These are phyloP conservation scores for Spea bombifrons DNA, from an alignment of 2,113 vertebrate genomes.

Conservation along the genomic window DNA sequence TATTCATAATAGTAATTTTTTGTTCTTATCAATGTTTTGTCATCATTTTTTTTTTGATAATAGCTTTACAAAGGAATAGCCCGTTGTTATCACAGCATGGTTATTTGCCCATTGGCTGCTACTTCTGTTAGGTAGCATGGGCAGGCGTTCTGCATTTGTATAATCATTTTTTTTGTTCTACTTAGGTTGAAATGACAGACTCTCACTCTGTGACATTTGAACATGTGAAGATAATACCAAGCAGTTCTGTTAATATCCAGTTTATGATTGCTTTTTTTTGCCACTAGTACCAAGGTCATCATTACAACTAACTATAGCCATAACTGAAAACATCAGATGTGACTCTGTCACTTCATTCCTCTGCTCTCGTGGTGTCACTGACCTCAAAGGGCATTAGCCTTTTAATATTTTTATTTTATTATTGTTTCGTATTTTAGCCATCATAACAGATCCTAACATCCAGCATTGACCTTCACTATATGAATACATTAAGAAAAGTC, in stretches of 20 bases:
- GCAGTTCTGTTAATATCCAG: conserved; percentile 22
- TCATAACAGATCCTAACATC: conserved; percentile 11
- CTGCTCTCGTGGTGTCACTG: not conserved
- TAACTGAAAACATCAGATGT: conserved; percentile 23
- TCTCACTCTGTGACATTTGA: conserved; percentile 3
- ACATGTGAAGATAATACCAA: conserved; percentile 15
- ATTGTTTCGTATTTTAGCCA: not conserved
- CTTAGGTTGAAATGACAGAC: not conserved
- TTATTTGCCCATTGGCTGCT: too few relatives aligned
- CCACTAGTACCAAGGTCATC: conserved; percentile 22
- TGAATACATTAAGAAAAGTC: conserved; percentile 3
- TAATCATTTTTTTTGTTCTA: not conserved
- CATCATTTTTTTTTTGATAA: too few relatives aligned
- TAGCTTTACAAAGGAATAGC: too few relatives aligned
- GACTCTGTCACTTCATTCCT: conserved; percentile 2
- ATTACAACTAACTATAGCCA: conserved; percentile 34
- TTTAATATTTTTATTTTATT: conserved; percentile 19
- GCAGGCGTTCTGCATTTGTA: too few relatives aligned
- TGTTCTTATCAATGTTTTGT: too few relatives aligned
- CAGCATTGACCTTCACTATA: conserved; percentile 26
- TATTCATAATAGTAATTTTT: too few relatives aligned
- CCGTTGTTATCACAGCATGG: too few relatives aligned
- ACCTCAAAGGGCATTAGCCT: conserved; percentile 11
- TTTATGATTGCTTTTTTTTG: conserved; percentile 33
- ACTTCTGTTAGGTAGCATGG: too few relatives aligned